A percentile compares a stretch with the other conserved stretches of the same genome.
These are phyloP conservation scores for Pterocles orientalis DNA, from an alignment of 2,113 vertebrate species.

Conservation along the genomic window DNA sequence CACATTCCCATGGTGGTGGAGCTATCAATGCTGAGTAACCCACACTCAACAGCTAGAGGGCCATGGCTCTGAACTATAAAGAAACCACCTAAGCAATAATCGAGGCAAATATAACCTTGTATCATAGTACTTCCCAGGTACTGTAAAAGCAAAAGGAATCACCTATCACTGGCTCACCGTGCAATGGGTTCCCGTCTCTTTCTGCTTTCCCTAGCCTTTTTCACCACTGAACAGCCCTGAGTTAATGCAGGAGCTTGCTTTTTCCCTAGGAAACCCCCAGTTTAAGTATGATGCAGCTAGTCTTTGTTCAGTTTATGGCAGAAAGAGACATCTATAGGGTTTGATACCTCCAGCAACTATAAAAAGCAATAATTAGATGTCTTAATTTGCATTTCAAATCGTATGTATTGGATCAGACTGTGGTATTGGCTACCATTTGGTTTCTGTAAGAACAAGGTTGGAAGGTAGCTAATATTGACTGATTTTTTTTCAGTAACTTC, in stretches of 20 bases:
- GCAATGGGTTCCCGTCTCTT: background rate
- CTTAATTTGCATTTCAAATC: background rate
- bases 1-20: background rate
- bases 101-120: background rate
- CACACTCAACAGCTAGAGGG: background rate
- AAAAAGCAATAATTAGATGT: background rate
- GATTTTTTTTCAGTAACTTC: background rate
- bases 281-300: background rate
- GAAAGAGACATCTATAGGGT: background rate
- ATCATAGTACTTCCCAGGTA: background rate
- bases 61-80: background rate
- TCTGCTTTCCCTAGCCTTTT: background rate
- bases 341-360: background rate
- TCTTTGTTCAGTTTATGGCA: background rate
- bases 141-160: background rate
- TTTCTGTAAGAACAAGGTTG: background rate
- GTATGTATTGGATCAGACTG: background rate
- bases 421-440: background rate
- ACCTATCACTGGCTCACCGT: accelerated
- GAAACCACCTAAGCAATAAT: background rate
- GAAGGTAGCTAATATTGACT: background rate
- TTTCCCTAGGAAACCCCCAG: background rate
- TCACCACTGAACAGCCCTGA: background rate
- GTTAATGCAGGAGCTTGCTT: background rate
- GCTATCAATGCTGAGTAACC: background rate